Base-by-base conservation (phyloP, 1,140 invertebrate species). In the Caerostris darwini region DNA sequence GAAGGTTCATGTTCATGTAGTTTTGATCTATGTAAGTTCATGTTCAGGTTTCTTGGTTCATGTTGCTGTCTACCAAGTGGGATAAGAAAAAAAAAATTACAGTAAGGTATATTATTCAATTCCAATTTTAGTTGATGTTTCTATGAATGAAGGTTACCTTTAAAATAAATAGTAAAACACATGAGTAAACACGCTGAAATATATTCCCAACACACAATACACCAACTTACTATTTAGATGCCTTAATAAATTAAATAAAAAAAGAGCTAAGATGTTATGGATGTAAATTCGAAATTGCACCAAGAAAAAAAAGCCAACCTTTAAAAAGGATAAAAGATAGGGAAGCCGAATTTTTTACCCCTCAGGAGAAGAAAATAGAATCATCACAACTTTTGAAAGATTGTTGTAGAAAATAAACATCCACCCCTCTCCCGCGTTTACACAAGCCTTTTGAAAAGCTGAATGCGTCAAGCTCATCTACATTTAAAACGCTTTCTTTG, bases 401-500 rank as follows among this genome's bases (percentile, higher is more conserved):
- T 85, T 92, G 90, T 85, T 92, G 90, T 69, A 85, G 77, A 92
- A 85, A 92, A 92, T 85, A 67, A 92, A 67, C 58, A 61, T 64
- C n/a, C 56, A 56, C 90, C 69, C n/a, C 67, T 53, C 56, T 59
- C 58, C 71, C 34, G n/a, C 59, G 59, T 92, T 92, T 92, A 92
- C 81, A 83, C 59, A 92, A 59, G 59, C 71, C 19, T 90, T 90
- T 90, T 59, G 56, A 71, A 90, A 90, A 90, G 19, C 56, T 92
- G 81, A 92, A 92, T 56, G 81, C 59, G 7, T 58, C 50, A 34
- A 64, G 56, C 90, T 67, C 90, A 92, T 92, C 81, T 92, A 92
- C 90, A 92, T 92, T 91, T 92, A 92, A 92, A 92, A 85, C 82
- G 81, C 69, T 92, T 92, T 85, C 59, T 81, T 92, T 92, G 90